Evolutionary conservation across 2,113 vertebrate genomes (phyloP), one percentile per base, ranked within the genome.

Genomic region (Ictalurus furcatus): DNA sequence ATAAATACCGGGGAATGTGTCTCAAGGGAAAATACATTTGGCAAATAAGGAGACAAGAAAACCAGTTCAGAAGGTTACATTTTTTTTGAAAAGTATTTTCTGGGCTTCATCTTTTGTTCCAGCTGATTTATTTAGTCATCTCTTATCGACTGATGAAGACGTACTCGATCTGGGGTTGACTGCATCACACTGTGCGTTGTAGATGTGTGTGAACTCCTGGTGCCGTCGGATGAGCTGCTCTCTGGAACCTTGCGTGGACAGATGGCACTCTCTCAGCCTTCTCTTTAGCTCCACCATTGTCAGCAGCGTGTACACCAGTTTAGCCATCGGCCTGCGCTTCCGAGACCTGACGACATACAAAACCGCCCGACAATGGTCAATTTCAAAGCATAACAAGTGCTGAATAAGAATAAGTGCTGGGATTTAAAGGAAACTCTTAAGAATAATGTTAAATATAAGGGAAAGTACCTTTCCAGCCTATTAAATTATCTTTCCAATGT

Each of bases 151-250:
- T 44, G 30, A 56, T 1, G 6, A 71, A 80, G 30, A 54, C 86
- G 12, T 76, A 98, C 98, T 97, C 93, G 97, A 94, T 92, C 95
- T 97, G 74, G 98, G 98, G 54, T 94, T 93, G 0, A 98, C 92
- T n/a, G 98, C 94, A 87, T 99, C 98, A 88, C 98, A 98, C 71
- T 99, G 96, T 2, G 98, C 95, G 6, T 99, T 99, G 92, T 97
- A 98, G 89, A 97, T 94, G 28, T 97, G 96, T 58, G 97, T 95
- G 91, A 98, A 99, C 1, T 98, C 97, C 79, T 97, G 96, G 90
- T 98, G 98, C 7, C 97, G 95, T 91, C 93, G 96, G 52, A 97
- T 91, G 82, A 99, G 95, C 94, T 97, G 97, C 1, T 98, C 96
- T 58, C 97, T 96, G 58, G 88, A 95, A 5, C 98, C 98, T 0